Conservation (phyloP, 2,113 vertebrate genomes). For the Prionailurus bengalensis region DNA sequence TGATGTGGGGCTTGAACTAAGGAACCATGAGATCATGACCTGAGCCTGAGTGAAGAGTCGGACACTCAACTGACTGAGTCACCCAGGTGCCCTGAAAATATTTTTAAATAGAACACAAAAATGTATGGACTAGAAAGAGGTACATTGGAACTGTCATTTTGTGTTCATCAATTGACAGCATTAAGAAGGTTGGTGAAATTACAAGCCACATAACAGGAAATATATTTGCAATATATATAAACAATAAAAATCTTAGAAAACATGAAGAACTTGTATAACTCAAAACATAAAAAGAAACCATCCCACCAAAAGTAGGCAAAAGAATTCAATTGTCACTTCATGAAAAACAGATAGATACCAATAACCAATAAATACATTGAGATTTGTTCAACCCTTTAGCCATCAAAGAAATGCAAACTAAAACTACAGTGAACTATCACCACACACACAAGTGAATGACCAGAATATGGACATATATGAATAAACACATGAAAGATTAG, state of each 20-base stretch:
- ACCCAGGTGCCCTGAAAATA: background rate
- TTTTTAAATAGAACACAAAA: conserved; percentile 2
- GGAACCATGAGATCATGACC: no score
- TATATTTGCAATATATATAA: background rate
- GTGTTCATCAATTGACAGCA: background rate
- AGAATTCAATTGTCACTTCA: background rate
- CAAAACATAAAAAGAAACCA: conserved; percentile 20
- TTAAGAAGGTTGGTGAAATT: background rate
- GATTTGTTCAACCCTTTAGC: background rate
- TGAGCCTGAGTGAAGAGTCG: no score
- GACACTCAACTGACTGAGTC: no score
- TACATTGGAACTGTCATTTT: background rate
- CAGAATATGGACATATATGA: background rate
- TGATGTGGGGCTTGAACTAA: no score
- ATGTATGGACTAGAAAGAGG: background rate
- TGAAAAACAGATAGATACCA: background rate
- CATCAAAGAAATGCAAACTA: background rate
- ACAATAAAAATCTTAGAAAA: background rate
- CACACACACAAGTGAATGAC: background rate
- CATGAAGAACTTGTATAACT: background rate
- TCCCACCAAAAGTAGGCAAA: background rate
- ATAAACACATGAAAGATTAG: background rate
- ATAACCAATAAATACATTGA: background rate
- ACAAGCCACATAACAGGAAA: background rate
- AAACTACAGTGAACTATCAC: background rate